Percentiles rank a stretch among this genome's conserved stretches.
Conservation (phyloP, 2,888 invertebrate species). For the Rhagophthalmus giganteus region DNA sequence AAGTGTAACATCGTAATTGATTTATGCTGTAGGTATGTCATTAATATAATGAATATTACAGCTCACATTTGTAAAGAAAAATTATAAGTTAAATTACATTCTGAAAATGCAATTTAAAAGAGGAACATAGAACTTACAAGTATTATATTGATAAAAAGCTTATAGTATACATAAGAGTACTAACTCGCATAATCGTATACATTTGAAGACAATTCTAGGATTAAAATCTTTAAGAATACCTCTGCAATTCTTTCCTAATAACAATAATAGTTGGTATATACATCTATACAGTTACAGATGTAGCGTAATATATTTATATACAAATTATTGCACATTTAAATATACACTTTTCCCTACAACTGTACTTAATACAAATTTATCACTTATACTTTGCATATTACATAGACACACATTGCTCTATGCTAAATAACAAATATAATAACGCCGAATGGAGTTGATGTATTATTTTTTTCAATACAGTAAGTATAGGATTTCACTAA, state of each 20-base stretch:
- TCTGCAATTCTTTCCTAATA: slow-evolving; percentile 34
- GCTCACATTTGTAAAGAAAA: slow-evolving; percentile 18
- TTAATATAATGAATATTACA: slow-evolving; percentile 28
- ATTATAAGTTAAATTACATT: slow-evolving; percentile 16
- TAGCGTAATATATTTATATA: slow-evolving; percentile 50
- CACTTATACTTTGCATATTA: slow-evolving; percentile 25
- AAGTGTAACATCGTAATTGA: slow-evolving; percentile 24
- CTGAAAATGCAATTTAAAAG: slow-evolving; percentile 20
- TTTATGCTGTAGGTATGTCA: slow-evolving; percentile 19
- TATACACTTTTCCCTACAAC: slow-evolving; percentile 43
- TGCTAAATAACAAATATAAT: slow-evolving; percentile 7
- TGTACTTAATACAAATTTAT: slow-evolving; percentile 27
- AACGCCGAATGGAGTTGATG: too few species aligned
- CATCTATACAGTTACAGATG: slow-evolving; percentile 55
- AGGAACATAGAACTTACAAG: slow-evolving; percentile 28
- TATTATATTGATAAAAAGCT: slow-evolving; percentile 26
- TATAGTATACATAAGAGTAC: slow-evolving; percentile 27
- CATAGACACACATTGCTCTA: slow-evolving; percentile 16
- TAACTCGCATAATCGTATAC: slow-evolving; percentile 48
- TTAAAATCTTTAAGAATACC: slow-evolving; percentile 28
- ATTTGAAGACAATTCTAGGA: slow-evolving; percentile 44
- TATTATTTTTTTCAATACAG: too few species aligned
- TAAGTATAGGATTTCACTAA: slow-evolving; percentile 29
- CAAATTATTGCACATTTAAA: slow-evolving; percentile 57
- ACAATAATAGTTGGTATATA: slow-evolving; percentile 44